Conservation (phyloP, 2,888 invertebrate species). For the Trichogramma dendrolimi region DNA sequence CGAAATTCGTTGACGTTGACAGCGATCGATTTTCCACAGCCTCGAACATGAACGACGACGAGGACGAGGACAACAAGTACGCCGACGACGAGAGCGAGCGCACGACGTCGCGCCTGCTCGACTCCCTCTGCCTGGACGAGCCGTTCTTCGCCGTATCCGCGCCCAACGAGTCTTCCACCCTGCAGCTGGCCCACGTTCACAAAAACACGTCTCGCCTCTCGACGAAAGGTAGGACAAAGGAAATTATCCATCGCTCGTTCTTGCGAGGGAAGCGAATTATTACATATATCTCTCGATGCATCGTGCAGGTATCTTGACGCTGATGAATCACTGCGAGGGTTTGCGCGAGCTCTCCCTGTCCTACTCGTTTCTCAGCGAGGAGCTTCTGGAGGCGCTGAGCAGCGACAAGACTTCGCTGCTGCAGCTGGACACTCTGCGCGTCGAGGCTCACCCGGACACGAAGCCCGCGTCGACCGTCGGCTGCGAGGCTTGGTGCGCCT, state of each 20-base stretch:
- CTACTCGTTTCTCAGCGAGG: conserved; percentile 47
- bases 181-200: conserved; percentile 38
- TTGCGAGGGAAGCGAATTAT: no score
- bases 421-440: conserved; percentile 40
- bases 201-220: conserved; percentile 39
- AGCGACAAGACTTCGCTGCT: conserved; percentile 35
- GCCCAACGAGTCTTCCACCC: conserved; percentile 34
- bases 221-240: conserved; percentile 37
- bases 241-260: background rate
- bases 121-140: conserved; percentile 1
- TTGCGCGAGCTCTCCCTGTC: conserved; percentile 46
- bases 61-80: conserved; percentile 34
- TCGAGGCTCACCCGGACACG: conserved; percentile 44
- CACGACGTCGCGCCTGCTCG: conserved; percentile 20
- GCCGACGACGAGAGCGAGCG: conserved; percentile 32
- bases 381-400: conserved; percentile 43
- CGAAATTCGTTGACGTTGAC: conserved; percentile 29
- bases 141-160: conserved; percentile 31
- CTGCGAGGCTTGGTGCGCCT: conserved; percentile 41
- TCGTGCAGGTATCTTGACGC: conserved; percentile 39
- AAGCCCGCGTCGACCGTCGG: conserved; percentile 40
- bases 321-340: conserved; percentile 39
- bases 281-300: no score
- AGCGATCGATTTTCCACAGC: conserved; percentile 39
- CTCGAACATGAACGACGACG: conserved; percentile 35